A percentile compares a stretch with the other conserved stretches of the same genome.
Conservation (phyloP, 1,140 invertebrate species). For the Araneus ventricosus region DNA sequence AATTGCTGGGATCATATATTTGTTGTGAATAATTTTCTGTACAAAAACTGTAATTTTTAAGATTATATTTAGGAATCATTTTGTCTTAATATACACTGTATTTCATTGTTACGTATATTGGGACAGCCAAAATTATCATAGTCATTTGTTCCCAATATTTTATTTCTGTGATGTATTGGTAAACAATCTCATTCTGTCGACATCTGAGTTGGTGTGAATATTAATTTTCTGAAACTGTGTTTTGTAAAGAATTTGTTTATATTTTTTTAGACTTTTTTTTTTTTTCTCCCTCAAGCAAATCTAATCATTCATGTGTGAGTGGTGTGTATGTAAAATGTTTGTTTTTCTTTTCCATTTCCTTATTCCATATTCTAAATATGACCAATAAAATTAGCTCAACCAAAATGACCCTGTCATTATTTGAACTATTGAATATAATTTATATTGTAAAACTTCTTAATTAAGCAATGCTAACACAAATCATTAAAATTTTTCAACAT, state of each 20-base stretch:
- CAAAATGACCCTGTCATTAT: background rate
- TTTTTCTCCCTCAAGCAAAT: constrained; percentile 50
- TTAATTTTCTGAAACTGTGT: constrained; percentile 61
- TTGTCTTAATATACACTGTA: constrained; percentile 64
- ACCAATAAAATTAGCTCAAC: constrained; percentile 76
- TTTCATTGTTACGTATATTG: constrained; percentile 58
- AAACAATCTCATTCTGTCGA: constrained; percentile 64
- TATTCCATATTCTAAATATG: constrained; percentile 74
- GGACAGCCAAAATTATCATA: constrained; percentile 75
- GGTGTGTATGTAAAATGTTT: constrained; percentile 74
- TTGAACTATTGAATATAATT: background rate
- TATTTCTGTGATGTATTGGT: constrained; percentile 70
- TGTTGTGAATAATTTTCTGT: constrained; percentile 73
- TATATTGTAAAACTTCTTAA: background rate
- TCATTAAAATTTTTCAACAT: background rate
- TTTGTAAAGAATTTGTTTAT: constrained; percentile 45
- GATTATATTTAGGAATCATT: constrained; percentile 61
- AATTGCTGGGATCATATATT: constrained; percentile 64
- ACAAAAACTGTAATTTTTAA: constrained; percentile 71
- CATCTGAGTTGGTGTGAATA: constrained; percentile 72
- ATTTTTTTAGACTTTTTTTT: constrained; percentile 55
- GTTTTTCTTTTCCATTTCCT: constrained; percentile 63
- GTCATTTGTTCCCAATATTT: constrained; percentile 75
- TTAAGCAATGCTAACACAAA: too few species aligned
- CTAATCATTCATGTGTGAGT: constrained; percentile 75